Conservation (phyloP, 2,113 vertebrate genomes). For the Scartelaos histophorus region DNA sequence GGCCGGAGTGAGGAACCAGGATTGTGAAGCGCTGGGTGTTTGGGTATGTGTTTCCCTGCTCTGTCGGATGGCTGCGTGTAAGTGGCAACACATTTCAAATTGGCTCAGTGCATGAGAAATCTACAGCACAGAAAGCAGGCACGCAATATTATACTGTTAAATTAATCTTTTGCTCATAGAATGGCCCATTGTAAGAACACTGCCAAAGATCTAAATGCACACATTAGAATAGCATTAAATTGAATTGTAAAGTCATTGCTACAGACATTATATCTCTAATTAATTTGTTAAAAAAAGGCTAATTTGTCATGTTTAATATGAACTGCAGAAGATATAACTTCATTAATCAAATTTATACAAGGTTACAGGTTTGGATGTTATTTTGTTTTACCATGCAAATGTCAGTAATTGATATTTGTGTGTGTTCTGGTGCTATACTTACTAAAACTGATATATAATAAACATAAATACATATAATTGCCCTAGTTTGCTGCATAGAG, state of each 20-base stretch:
- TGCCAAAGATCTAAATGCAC: background rate
- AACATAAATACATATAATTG: too few relatives aligned
- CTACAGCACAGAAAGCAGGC: constrained; percentile 2
- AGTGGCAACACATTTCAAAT: constrained; percentile 4
- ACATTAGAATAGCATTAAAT: background rate
- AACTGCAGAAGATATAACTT: too few relatives aligned
- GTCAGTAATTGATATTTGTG: too few relatives aligned
- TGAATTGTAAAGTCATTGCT: background rate
- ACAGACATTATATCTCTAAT: background rate
- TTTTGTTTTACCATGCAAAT: too few relatives aligned
- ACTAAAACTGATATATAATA: too few relatives aligned
- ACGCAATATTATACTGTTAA: constrained; percentile 2
- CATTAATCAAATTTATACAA: background rate
- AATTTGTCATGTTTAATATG: background rate
- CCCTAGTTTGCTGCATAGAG: background rate
- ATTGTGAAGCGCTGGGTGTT: background rate
- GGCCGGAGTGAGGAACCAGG: constrained; percentile 22
- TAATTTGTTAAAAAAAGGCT: background rate
- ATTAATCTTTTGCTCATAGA: background rate
- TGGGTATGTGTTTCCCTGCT: background rate
- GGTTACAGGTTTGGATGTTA: background rate
- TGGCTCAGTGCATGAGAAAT: constrained; percentile 6
- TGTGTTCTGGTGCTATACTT: too few relatives aligned
- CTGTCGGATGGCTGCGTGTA: background rate
- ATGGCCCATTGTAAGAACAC: background rate